Evolutionary conservation across 2,888 invertebrate species (phyloP), one percentile per base, ranked within the genome.

Genomic region (Diaprepes abbreviatus): DNA sequence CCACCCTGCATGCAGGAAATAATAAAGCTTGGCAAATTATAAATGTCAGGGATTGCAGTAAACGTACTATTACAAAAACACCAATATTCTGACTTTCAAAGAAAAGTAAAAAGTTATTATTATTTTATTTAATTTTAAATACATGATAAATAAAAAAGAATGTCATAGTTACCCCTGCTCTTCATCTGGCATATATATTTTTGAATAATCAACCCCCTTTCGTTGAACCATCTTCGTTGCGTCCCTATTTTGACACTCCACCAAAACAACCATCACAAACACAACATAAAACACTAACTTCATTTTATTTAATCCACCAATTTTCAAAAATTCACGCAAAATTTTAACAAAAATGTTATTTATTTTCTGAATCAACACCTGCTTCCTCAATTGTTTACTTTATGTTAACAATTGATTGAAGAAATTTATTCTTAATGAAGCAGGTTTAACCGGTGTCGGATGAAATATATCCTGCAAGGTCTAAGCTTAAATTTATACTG

Each of bases 361-460:
- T 45, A 45, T n/a, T 9, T 45, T 45, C 24, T 24, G 12, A 24
- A n/a, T 12, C 12, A 45, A 24, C 45, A 45, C n/a, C 33, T 54
- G 54, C 21, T 36, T 19, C 6, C n/a, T 17, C 1, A 45, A 21
- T 21, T 45, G 24, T 45, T 24, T 45, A n/a, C n/a, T n/a, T n/a
- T n/a, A 45, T 45, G 45, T 45, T 24, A 45, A n/a, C n/a, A n/a
- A 45, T 45, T 45, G 12, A 10, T 45, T 43, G 10, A 45, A 45
- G n/a, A 45, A 21, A 54, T 10, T 31, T 31, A 10, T 16, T 6
- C 19, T 9, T 9, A 17, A 3, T n/a, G 35, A 19, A 54, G 54
- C n/a, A n/a, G n/a, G n/a, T n/a, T n/a, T n/a, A n/a, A n/a, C n/a
- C n/a, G n/a, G n/a, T n/a, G n/a, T n/a, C n/a, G n/a, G n/a, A 21